A percentile compares a stretch with the other conserved stretches of the same genome.
phyloP scores from a whole-genome alignment of 2,888 invertebrate genomes.

The Acanthosepion lycidas region DNA sequence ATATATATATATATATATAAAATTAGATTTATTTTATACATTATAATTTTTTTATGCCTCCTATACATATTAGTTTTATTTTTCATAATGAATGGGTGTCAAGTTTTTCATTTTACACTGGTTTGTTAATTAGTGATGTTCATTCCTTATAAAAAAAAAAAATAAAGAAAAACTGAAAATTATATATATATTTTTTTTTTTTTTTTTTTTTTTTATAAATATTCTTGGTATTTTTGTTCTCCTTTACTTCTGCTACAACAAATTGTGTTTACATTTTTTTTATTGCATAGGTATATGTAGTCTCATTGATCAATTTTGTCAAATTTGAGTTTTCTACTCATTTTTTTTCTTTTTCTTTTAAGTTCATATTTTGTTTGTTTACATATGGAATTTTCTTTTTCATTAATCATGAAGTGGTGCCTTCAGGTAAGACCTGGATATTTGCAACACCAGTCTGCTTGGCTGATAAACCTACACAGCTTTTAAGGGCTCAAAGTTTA shows the following conservation, averaged over 20 bases:
- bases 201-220: not conserved
- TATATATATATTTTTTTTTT: not conserved
- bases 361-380: conserved; percentile 25
- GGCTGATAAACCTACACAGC: conserved; percentile 46
- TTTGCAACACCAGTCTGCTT: conserved; percentile 47
- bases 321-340: not conserved
- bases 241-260: not conserved
- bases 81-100: not conserved
- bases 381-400: conserved; percentile 46
- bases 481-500: conserved; percentile 46
- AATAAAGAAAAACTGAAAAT: not conserved
- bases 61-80: not conserved
- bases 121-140: not conserved
- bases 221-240: not conserved
- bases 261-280: not conserved
- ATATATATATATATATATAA: too few species aligned
- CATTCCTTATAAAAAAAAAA: not conserved
- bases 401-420: conserved; percentile 47
- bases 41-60: not conserved
- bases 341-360: not conserved
- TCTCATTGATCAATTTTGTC: conserved; percentile 18
- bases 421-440: conserved; percentile 47
- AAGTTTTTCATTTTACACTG: not conserved
- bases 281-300: conserved; percentile 33
- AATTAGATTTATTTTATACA: not conserved